phyloP scores from a whole-genome alignment of 2,888 invertebrate species.

The Lamellibrachia satsuma region DNA sequence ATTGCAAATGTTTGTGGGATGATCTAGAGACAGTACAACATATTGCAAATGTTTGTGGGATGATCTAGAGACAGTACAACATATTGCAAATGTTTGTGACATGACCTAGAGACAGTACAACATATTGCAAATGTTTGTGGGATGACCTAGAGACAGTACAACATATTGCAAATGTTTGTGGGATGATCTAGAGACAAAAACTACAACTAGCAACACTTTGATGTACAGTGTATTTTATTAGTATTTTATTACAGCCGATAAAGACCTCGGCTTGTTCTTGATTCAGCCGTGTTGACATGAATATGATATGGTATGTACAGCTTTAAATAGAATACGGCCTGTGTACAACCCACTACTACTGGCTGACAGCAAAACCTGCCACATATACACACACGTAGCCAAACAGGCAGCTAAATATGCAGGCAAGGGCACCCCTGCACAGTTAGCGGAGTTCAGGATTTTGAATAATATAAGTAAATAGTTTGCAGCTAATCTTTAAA shows the following conservation, averaged over 20 bases:
- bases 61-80: too few species aligned
- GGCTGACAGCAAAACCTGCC: background rate
- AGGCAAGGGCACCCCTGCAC: too few species aligned
- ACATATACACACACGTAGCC: background rate
- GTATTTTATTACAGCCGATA: conserved; percentile 3
- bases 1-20: too few species aligned
- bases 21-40: too few species aligned
- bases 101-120: too few species aligned
- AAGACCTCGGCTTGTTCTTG: background rate
- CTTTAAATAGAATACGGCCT: background rate
- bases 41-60: too few species aligned
- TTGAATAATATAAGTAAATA: background rate
- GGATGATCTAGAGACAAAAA: background rate
- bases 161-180: too few species aligned
- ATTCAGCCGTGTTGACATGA: background rate
- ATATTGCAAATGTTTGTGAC: too few species aligned
- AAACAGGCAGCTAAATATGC: background rate
- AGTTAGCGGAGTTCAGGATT: background rate
- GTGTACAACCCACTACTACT: background rate
- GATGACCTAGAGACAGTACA: too few species aligned
- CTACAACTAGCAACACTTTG: background rate
- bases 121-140: too few species aligned
- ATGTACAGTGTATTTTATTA: conserved; percentile 17
- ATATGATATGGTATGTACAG: conserved; percentile 17
- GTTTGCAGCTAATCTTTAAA: background rate